Conservation (phyloP, 2,113 vertebrate species). For the Dicentrarchus labrax region DNA sequence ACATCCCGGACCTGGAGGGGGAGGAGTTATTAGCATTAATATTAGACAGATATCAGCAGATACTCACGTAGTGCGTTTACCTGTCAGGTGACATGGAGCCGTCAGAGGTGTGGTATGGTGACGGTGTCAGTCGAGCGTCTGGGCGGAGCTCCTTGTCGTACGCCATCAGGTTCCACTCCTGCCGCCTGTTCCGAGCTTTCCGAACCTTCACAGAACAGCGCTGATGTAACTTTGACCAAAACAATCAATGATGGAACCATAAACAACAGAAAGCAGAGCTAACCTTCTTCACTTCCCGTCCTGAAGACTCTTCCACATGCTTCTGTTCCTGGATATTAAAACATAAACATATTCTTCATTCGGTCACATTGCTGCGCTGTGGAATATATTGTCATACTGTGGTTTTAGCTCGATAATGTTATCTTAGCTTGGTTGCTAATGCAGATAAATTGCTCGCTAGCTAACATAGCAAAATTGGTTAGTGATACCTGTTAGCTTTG, state of each 20-base stretch:
- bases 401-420: too few species aligned
- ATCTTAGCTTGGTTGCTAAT: too few species aligned
- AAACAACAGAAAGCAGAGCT: neutral
- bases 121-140: slow-evolving; percentile 89
- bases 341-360: too few species aligned
- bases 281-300: slow-evolving; percentile 91
- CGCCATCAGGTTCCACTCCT: slow-evolving; percentile 95
- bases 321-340: slow-evolving; percentile 86
- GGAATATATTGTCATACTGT: too few species aligned
- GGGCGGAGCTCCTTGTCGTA: slow-evolving; percentile 93
- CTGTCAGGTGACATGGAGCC: slow-evolving; percentile 91
- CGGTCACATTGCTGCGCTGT: too few species aligned
- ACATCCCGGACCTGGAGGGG: slow-evolving; percentile 60
- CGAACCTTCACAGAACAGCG: slow-evolving; percentile 74
- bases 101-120: slow-evolving; percentile 91
- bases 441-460: too few species aligned
- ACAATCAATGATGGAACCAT: too few species aligned
- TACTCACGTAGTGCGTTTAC: slow-evolving; percentile 39
- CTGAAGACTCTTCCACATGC: slow-evolving; percentile 88
- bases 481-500: too few species aligned
- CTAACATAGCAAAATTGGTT: too few species aligned
- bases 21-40: too few species aligned
- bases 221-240: too few species aligned
- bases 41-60: too few species aligned
- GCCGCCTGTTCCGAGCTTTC: slow-evolving; percentile 91